Conservation (phyloP, 2,797 vertebrate genomes). For the Poeciliopsis turneri region DNA sequence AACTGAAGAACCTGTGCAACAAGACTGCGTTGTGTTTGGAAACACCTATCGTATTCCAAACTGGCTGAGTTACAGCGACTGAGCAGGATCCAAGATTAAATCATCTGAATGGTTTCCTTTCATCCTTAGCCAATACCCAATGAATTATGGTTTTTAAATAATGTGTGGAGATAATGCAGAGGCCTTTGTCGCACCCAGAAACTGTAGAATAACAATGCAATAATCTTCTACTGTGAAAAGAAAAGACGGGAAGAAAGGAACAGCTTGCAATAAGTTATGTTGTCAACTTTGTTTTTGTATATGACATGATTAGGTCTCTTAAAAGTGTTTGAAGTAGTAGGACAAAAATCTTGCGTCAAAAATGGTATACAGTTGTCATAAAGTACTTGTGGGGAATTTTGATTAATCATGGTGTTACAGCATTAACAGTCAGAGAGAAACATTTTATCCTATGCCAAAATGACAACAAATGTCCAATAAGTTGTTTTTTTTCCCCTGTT, state of each 20-base stretch:
- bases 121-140: constrained; percentile 10
- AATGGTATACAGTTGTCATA: neutral
- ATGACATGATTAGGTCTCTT: neutral
- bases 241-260: neutral
- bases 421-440: neutral
- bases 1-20: constrained; percentile 13
- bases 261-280: neutral
- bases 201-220: neutral
- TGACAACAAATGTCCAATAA: neutral
- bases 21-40: constrained; percentile 13
- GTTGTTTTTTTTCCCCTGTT: neutral
- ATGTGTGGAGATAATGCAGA: neutral
- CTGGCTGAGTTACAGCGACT: constrained; percentile 25
- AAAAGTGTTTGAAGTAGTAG: neutral
- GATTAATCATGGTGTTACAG: neutral
- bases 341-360: neutral
- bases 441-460: neutral
- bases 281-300: neutral
- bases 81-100: constrained; percentile 19
- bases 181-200: neutral
- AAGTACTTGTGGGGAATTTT: neutral
- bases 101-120: constrained; percentile 18
- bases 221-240: neutral
- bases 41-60: constrained; percentile 17
- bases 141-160: constrained; percentile 10